Percentiles rank a stretch among this genome's conserved stretches.
These are phyloP conservation scores for Ligdia adustata DNA, from an alignment of 2,888 invertebrate species.

Conservation along the genomic window DNA sequence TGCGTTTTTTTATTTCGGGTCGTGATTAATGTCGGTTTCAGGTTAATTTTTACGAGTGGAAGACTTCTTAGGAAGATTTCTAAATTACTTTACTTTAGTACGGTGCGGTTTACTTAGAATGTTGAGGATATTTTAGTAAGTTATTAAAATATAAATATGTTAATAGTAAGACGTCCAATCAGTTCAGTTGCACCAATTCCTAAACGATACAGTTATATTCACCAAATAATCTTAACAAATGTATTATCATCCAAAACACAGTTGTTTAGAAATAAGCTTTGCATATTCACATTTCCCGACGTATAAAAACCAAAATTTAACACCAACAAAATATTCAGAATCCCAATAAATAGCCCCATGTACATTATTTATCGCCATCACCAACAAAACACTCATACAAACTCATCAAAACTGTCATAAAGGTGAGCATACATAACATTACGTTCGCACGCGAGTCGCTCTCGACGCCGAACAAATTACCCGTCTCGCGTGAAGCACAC, in stretches of 20 bases:
- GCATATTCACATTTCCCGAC: neutral
- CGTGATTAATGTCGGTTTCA: slow-evolving; percentile 40
- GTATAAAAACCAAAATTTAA: neutral
- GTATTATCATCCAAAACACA: too few species aligned
- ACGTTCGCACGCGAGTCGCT: slow-evolving; percentile 21
- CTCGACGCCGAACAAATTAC: slow-evolving; percentile 24
- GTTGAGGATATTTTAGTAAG: slow-evolving; percentile 18
- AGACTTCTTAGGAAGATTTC: slow-evolving; percentile 36
- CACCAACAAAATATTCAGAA: slow-evolving; percentile 11
- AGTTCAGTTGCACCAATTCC: too few species aligned
- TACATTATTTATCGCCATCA: slow-evolving; percentile 25
- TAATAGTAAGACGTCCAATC: too few species aligned
- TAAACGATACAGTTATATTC: neutral
- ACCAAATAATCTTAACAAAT: neutral
- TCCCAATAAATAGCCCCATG: slow-evolving; percentile 13
- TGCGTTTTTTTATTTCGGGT: slow-evolving; percentile 34
- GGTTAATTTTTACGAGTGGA: slow-evolving; percentile 39
- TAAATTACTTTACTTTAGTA: slow-evolving; percentile 25
- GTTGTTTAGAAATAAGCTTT: too few species aligned
- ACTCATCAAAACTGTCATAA: slow-evolving; percentile 45
- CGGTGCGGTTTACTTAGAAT: slow-evolving; percentile 34
- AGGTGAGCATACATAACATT: slow-evolving; percentile 39
- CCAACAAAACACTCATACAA: slow-evolving; percentile 22
- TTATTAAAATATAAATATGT: too few species aligned
- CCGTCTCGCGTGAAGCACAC: slow-evolving; percentile 38